Evolutionary conservation across 2,888 invertebrate species (phyloP), one percentile per base, ranked within the genome.

Genomic region (Oscheius onirici): DNA sequence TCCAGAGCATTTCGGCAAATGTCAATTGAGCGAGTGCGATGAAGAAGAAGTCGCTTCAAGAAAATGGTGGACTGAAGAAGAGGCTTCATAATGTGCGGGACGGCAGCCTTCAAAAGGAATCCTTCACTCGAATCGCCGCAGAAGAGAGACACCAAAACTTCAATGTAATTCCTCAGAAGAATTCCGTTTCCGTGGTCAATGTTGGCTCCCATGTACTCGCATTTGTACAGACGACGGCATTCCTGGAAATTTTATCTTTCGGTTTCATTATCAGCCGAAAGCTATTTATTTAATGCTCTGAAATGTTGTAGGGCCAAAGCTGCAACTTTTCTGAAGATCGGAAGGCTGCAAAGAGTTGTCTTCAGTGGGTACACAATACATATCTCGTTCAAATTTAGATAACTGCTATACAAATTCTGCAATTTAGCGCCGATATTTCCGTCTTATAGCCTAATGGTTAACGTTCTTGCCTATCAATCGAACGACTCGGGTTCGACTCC

Each of bases 1-100:
- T 80, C 80, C 26, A 80, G 52, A 13, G 78, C 72, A 22, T 54
- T 24, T 24, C 78, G 51, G 11, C 77, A 71, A 10, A 76, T 65
- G 54, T 80, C 80, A 15, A 78, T 54, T 0, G 76, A 66, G 44
- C 78, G 24, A 6, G 70, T 70, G 0, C 70, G 49, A 20, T 52
- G 70, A 20, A 70, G 54, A 11, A 70, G 28, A 11, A 54, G 51
- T 13, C 46, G 22, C 34, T 80, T 78, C 20, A 80, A 58, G 54
- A 73, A 77, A 3, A 81, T 78, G 17, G 77, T 78, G 3, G 79
- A 75, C 41, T 82, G 75, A 1, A 82, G 73, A 1, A 82, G 71
- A 44, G 74, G 76, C 17, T 72, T 69, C 49, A 82, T 55, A 10
- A 82, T 63, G 54, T 74, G 76, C 41, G 73, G 74, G 11, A 72